phyloP scores from a whole-genome alignment of 2,113 vertebrate genomes.

The Chiloscyllium plagiosum region DNA sequence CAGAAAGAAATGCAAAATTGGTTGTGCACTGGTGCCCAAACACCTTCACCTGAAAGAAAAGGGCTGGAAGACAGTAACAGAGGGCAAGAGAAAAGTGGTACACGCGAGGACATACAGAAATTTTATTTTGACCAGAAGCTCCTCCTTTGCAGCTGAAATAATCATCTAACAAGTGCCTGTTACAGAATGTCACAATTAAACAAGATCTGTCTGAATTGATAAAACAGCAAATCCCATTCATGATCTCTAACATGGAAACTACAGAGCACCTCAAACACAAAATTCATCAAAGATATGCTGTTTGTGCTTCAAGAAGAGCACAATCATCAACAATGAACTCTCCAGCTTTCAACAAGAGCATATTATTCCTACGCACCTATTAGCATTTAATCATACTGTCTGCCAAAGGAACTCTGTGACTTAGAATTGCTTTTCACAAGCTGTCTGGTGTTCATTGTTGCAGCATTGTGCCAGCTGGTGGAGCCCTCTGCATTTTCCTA shows the following conservation, averaged over 20 bases:
- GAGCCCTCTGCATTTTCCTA: neutral
- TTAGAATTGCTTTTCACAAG: too few species aligned
- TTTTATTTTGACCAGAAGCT: neutral
- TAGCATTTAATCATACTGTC: neutral
- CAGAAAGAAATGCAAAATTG: neutral
- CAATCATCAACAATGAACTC: neutral
- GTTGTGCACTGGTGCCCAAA: neutral
- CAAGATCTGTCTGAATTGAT: neutral
- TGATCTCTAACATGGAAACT: neutral
- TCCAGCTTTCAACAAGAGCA: neutral
- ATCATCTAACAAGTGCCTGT: neutral
- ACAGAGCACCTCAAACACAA: neutral
- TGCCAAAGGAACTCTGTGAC: neutral
- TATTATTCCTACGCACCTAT: neutral
- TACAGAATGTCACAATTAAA: neutral
- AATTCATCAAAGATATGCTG: neutral
- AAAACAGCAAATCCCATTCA: neutral
- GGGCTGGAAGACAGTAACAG: neutral
- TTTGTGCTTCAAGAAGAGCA: neutral
- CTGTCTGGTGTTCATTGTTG: neutral
- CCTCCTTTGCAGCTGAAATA: neutral
- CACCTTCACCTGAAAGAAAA: slow-evolving; percentile 34
- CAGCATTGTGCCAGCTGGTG: neutral
- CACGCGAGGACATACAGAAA: neutral
- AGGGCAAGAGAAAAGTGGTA: neutral